Evolutionary conservation across 1,140 invertebrate species (phyloP), one percentile per base, ranked within the genome.

Genomic region (Vollenhovia emeryi): DNA sequence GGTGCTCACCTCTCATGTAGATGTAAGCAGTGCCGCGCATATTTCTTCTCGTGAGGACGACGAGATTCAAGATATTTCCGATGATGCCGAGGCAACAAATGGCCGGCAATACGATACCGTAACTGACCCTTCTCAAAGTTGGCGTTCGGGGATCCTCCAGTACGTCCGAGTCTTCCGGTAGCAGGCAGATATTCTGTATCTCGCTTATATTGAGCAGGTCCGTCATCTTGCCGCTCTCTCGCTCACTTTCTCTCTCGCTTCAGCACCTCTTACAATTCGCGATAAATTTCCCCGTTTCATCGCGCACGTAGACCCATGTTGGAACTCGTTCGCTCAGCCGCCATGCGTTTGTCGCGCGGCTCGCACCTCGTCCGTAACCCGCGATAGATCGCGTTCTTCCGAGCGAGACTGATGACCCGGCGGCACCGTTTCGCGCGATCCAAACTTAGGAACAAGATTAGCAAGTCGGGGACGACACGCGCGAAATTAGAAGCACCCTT

Each of bases 11-110:
- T 94, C 96, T 94, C 97, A 97, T 97, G 91, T 97, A 97, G 89
- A 97, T 96, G 92, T 97, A 97, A 48, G 97, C 97, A 0, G 96
- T 96, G n/a, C 97, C 97, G 73, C 96, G 95, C 96, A 97, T 97
- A 85, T 97, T 97, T 48, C 96, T 96, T 57, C 97, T 95, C 15
- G 97, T 97, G 13, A 97, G 95, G 0, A 97, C 97, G 75, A 97
- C 94, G 78, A 97, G 93, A 93, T 97, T 97, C 85, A 97, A 95
- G 43, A 97, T 95, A 89, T 97, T 97, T 18, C 97, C 97, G 24
- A 97, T 94, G 89, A 97, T 97, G 55, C 97, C 97, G 21, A 97
- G 93, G 36, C 95, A 95, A 91, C 97, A 97, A 86, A 97, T 97
- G 45, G 96, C 95, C 48, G 97, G 97, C 73, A 97, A 90, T 11